Base-by-base conservation (phyloP, 2,797 vertebrate species). In the Kryptolebias ocellatus region DNA sequence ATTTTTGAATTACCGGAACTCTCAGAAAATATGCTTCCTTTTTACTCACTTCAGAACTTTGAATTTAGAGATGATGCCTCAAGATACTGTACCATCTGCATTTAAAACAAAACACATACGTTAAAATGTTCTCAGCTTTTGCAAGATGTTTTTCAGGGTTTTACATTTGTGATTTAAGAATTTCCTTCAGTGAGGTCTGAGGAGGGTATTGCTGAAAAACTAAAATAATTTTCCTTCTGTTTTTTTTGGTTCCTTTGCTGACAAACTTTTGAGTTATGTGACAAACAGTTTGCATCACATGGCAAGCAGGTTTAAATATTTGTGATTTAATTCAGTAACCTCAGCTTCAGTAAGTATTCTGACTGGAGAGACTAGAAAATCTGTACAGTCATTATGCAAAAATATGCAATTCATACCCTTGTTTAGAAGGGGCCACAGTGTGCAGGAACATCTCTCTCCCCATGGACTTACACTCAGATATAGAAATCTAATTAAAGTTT, bases 1-100 rank as follows among this genome's bases (percentile, higher is more conserved):
- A 79, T 89, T 87, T 84, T 72, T 64, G 64, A 74, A 76, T 85
- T 80, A 82, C 47, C 61, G 55, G 51, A 70, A 50, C 68, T 49
- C 58, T 75, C 11, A 61, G 55, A 68, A 74, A 78, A 77, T 24
- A 61, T 75, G 57, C 45, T 14, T 53, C n/a, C 17, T 15, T 80
- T 81, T 76, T 76, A 50, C 58, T 74, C 39, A 56, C 42, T 14
- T 16, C 44, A 54, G 70, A 64, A 62, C 80, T 18, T 81, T 78
- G 62, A 85, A 80, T 83, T 80, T 72, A 66, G 65, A 84, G 63
- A 42, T 66, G 64, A 75, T 72, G 75, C 53, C 68, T 66, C 46
- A 75, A 73, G 70, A 64, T 39, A 18, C 18, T 58, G 34, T 44
- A 37, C 34, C 45, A 65, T 47, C 45, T 72, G 52, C 28, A 42